These are phyloP conservation scores for Melanostoma mellinum DNA, from an alignment of 2,888 invertebrate genomes.

Conservation along the genomic window DNA sequence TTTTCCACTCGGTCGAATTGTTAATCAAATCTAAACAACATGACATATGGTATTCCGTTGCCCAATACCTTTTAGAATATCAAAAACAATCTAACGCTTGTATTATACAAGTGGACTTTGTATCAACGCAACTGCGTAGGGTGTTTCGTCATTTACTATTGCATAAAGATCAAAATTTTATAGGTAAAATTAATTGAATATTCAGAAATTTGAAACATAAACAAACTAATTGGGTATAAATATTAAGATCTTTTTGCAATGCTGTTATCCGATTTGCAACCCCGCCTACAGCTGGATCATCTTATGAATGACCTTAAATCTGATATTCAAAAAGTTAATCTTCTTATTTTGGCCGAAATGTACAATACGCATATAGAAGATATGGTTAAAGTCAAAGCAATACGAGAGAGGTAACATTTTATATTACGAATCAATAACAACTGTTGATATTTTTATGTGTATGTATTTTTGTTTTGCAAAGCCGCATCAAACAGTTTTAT, in stretches of 20 bases:
- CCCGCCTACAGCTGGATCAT: conserved; percentile 76
- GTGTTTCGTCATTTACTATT: conserved; percentile 79
- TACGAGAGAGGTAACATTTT: conserved; percentile 76
- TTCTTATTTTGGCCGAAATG: conserved; percentile 80
- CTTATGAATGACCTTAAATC: conserved; percentile 78
- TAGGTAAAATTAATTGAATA: conserved; percentile 74
- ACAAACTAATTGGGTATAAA: background rate
- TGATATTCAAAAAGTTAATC: conserved; percentile 79
- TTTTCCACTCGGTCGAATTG: conserved; percentile 78
- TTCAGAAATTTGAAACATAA: background rate
- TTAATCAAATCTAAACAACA: conserved; percentile 80
- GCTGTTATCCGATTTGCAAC: conserved; percentile 77
- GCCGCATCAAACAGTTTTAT: conserved; percentile 81
- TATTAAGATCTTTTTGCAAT: conserved; percentile 78
- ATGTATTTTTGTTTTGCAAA: conserved; percentile 55
- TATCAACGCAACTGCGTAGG: conserved; percentile 78
- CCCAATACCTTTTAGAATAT: conserved; percentile 78
- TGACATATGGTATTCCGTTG: conserved; percentile 79
- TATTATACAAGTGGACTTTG: conserved; percentile 77
- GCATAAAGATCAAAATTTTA: conserved; percentile 79
- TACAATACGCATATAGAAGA: conserved; percentile 78
- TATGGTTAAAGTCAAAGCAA: conserved; percentile 75
- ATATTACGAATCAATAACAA: too few relatives aligned
- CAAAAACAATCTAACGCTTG: conserved; percentile 75
- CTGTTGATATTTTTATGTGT: background rate